phyloP scores from a whole-genome alignment of 1,140 invertebrate genomes.

The Sitodiplosis mosellana region DNA sequence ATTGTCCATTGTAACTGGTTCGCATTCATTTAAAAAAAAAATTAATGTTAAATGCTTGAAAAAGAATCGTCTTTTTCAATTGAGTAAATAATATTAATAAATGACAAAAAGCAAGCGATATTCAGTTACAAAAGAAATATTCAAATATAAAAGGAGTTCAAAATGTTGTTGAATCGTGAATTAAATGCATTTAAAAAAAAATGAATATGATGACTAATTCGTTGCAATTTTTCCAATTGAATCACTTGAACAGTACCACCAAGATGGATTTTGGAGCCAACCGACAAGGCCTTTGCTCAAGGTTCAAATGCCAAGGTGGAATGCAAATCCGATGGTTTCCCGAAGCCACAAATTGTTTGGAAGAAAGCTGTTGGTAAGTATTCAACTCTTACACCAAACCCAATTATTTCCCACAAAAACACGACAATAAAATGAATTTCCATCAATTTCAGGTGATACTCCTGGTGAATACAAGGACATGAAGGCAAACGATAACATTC shows the following conservation, averaged over 20 bases:
- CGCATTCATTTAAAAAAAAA: no score
- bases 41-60: no score
- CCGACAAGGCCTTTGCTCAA: conserved; percentile 87
- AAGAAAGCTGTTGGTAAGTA: conserved; percentile 76
- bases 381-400: no score
- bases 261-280: conserved; percentile 88
- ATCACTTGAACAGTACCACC: conserved; percentile 59
- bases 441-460: conserved; percentile 44
- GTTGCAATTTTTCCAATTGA: not conserved
- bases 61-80: no score
- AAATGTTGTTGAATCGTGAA: not conserved
- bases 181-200: not conserved
- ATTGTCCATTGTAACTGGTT: no score
- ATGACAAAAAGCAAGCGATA: no score
- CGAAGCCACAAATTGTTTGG: conserved; percentile 83
- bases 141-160: not conserved
- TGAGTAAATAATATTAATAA: no score
- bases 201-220: not conserved
- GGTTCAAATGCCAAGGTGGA: conserved; percentile 80
- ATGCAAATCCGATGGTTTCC: conserved; percentile 91
- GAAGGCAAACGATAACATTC: conserved; percentile 72
- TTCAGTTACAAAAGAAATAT: no score
- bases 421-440: not conserved
- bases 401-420: no score
- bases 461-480: conserved; percentile 85